Evolutionary conservation across 1,140 invertebrate genomes (phyloP).

Genomic region (Amyelois transitella): DNA sequence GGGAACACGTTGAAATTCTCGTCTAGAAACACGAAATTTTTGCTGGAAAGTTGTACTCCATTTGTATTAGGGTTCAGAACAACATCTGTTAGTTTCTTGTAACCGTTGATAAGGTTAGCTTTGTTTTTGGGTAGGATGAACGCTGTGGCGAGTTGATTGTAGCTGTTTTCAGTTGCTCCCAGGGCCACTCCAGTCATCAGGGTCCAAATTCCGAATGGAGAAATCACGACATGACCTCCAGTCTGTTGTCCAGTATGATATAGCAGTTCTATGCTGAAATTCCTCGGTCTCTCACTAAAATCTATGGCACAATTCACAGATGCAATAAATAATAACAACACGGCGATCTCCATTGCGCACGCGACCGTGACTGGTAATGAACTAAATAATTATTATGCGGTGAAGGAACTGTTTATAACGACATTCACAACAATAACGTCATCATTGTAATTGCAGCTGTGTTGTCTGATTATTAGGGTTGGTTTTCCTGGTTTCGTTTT

Average conservation of each 20-base stretch:
- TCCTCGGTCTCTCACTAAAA: conserved; percentile 51
- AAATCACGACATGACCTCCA: conserved; percentile 56
- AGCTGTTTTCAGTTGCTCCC: conserved; percentile 44
- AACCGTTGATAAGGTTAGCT: conserved; percentile 38
- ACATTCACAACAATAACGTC: not conserved
- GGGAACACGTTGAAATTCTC: conserved; percentile 39
- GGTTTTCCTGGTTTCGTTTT: not conserved
- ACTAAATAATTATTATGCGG: conserved; percentile 30
- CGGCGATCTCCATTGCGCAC: conserved; percentile 28
- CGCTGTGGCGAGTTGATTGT: conserved; percentile 32
- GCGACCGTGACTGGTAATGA: conserved; percentile 18
- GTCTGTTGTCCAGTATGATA: conserved; percentile 44
- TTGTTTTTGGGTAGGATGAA: conserved; percentile 44
- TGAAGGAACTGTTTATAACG: conserved; percentile 19
- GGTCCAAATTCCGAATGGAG: conserved; percentile 63
- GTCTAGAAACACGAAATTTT: conserved; percentile 60
- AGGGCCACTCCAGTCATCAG: conserved; percentile 50
- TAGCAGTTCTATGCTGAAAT: conserved; percentile 60
- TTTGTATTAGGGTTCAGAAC: conserved; percentile 36
- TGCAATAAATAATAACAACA: conserved; percentile 27
- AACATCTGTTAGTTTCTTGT: conserved; percentile 36
- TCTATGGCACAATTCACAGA: conserved; percentile 37
- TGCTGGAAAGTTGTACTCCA: conserved; percentile 44
- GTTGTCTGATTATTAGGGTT: not conserved
- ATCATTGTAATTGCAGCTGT: not conserved